Percentiles rank a stretch among this genome's conserved stretches.
Evolutionary conservation across 2,888 invertebrate genomes (phyloP).

Genomic region (Leucophenga maculata): DNA sequence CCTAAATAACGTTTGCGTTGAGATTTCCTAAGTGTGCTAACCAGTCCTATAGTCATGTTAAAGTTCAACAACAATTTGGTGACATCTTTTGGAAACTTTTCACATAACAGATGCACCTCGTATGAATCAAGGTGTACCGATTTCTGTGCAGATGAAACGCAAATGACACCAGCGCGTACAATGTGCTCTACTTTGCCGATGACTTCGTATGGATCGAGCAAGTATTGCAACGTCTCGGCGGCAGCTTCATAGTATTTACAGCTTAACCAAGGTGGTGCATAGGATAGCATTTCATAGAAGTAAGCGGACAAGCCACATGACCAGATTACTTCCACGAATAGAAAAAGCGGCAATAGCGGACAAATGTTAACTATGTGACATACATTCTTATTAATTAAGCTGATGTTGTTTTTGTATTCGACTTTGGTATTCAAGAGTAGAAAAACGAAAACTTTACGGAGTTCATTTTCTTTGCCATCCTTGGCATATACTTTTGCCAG

Average conservation of each 20-base stretch:
- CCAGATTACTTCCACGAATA: constrained; percentile 58
- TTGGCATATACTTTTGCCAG: constrained; percentile 44
- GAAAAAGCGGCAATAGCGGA: constrained; percentile 60
- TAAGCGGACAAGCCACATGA: constrained; percentile 56
- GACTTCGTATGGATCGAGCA: constrained; percentile 58
- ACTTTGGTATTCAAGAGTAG: constrained; percentile 62
- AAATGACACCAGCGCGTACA: constrained; percentile 52
- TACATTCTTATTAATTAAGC: constrained; percentile 41
- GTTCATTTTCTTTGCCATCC: constrained; percentile 26
- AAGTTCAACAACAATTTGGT: constrained; percentile 61
- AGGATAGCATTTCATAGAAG: constrained; percentile 58
- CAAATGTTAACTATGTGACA: constrained; percentile 58
- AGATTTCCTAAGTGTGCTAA: background rate
- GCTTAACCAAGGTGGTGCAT: constrained; percentile 63
- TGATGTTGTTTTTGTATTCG: constrained; percentile 57
- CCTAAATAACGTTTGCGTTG: background rate
- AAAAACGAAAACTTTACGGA: constrained; percentile 63
- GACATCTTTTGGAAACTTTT: constrained; percentile 55
- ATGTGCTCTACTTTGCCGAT: constrained; percentile 55
- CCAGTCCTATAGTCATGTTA: constrained; percentile 31
- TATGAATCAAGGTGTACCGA: constrained; percentile 50
- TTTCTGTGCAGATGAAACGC: constrained; percentile 54
- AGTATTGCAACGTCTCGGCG: constrained; percentile 55
- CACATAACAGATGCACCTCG: constrained; percentile 56
- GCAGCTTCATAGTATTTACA: constrained; percentile 61